Evolutionary conservation across 2,888 invertebrate species (phyloP).

Genomic region (Harpalus rubripes): DNA sequence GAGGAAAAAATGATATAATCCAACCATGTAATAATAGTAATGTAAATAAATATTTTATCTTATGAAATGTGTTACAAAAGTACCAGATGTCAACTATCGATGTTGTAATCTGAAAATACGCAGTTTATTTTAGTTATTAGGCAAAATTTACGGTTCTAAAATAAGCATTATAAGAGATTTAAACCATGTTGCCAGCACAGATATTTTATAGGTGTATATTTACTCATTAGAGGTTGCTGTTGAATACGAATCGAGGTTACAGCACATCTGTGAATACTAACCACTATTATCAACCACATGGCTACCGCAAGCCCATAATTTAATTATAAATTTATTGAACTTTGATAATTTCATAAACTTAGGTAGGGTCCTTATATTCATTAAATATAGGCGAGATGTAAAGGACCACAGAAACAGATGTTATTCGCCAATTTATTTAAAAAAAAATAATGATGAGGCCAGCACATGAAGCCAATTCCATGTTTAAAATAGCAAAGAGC

Average conservation of each 20-base stretch:
- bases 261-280: neutral
- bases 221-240: neutral
- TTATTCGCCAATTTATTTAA: too few relatives aligned
- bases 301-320: neutral
- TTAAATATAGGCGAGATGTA: neutral
- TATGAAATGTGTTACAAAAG: too few relatives aligned
- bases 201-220: neutral
- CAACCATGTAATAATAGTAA: too few relatives aligned
- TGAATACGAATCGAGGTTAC: neutral
- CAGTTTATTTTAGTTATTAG: too few relatives aligned
- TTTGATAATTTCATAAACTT: neutral
- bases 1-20: too few relatives aligned
- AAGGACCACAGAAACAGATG: neutral
- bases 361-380: neutral
- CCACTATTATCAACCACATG: neutral
- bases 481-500: too few relatives aligned
- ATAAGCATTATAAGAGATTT: neutral
- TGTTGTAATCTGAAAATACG: too few relatives aligned
- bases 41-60: too few relatives aligned
- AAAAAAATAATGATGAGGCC: too few relatives aligned
- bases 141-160: too few relatives aligned
- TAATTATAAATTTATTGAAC: conserved; percentile 1
- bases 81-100: too few relatives aligned
- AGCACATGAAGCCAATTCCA: too few relatives aligned
- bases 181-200: neutral